Conservation (phyloP, 2,113 vertebrate genomes). For the Mormoops blainvillei region DNA sequence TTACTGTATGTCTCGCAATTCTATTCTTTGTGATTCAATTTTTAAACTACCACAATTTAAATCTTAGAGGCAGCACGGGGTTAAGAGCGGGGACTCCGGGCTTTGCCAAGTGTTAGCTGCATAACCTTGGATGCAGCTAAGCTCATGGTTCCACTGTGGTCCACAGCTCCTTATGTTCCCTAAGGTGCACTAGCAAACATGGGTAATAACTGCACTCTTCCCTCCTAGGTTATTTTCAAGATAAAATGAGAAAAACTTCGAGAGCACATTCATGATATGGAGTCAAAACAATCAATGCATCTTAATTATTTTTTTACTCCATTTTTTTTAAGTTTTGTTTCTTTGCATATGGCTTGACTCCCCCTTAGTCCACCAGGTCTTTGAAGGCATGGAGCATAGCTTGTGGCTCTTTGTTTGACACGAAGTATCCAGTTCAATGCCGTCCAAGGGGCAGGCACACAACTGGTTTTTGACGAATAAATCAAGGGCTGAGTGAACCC, state of each 20-base stretch:
- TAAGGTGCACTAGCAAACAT: neutral
- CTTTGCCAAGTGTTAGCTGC: neutral
- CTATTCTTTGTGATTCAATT: neutral
- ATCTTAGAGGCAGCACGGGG: no score
- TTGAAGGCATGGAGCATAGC: neutral
- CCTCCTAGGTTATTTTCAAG: neutral
- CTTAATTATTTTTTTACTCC: neutral
- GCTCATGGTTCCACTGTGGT: no score
- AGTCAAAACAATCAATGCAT: neutral
- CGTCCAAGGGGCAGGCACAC: neutral
- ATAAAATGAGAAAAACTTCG: neutral
- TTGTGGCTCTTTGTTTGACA: neutral
- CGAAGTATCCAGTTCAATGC: neutral
- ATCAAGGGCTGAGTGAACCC: neutral
- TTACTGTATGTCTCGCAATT: neutral
- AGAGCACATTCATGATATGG: neutral
- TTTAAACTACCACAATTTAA: neutral
- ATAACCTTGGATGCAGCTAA: neutral
- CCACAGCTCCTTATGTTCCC: neutral
- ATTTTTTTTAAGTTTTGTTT: neutral
- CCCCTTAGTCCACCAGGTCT: neutral
- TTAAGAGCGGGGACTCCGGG: neutral
- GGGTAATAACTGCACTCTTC: neutral
- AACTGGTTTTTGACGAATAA: neutral
- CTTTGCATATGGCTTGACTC: neutral